Base-by-base conservation (phyloP, 2,797 vertebrate species). In the Cuculus canorus region DNA sequence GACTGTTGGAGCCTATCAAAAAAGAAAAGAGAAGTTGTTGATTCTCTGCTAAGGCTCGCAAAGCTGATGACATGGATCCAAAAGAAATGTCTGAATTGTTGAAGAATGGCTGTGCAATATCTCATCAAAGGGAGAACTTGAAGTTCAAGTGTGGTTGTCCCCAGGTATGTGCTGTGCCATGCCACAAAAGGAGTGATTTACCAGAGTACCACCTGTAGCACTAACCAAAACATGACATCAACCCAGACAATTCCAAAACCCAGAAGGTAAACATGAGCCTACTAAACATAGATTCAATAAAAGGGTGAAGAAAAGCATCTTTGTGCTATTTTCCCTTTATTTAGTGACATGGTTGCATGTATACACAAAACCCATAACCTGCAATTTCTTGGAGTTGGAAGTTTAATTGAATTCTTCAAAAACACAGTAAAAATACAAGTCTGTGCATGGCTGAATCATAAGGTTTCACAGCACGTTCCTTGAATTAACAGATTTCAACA, bases 81-180 rank as follows among this genome's bases (percentile, higher is more conserved):
- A 57, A 37, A 72, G 45, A 81, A 64, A 71, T 32, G 27, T 39
- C 35, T 66, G 56, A 70, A 63, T 32, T 48, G 33, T 28, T 85
- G 50, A 69, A 93, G 53, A 75, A 78, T 0, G 4, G 41, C 27
- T 95, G 43, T 47, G 54, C 37, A 64, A 76, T 39, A 28, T 65
- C 70, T 64, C 43, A n/a, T 9, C 27, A 54, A 77, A 73, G 35
- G 11, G 27, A 77, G 30, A 82, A 63, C 5, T 41, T 52, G 21
- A 86, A 71, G 48, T 13, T 54, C 28, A 47, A 59, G 18, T 13
- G 43, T 66, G 41, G 8, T 61, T 60, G 52, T 16, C 70, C 81
- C 41, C 73, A 71, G 16, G 9, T 12, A n/a, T 0, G 0, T 50
- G 53, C 66, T 3, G 2, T 68, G 39, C 22, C 24, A 70, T 43